Base-by-base conservation (phyloP, 1,140 invertebrate genomes). In the Drosophila pseudoananassae region DNA sequence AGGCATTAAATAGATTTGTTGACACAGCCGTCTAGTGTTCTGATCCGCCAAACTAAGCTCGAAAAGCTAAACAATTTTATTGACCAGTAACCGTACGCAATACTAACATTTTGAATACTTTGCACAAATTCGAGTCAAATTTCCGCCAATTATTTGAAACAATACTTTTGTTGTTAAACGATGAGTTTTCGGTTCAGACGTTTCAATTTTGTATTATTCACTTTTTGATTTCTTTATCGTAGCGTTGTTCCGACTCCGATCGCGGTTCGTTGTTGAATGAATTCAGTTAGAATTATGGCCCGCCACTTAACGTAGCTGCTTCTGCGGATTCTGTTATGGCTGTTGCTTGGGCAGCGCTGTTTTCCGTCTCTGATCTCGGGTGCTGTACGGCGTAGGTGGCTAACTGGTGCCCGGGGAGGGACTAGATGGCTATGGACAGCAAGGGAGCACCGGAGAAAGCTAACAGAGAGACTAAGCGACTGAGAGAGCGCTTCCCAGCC, bases 181-280 rank as follows among this genome's bases (percentile, higher is more conserved):
- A 27, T 27, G 5, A 6, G 5, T 14, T 1, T 29, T 25, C 27
- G 3, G 45, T 40, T 14, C 54, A 14, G 20, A 5, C 12, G 10
- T 54, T 55, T 60, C 29, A 54, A 23, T 58, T 68, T 12, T 27
- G 14, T 1, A 14, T 17, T 15, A 46, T 36, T 53, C 25, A 5
- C 20, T 33, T 55, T 51, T 56, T 14, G 15, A 61, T 69, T 54
- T 51, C 31, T 51, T 56, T 50, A 50, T 46, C 60, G 25, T 27
- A 27, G 63, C 75, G 81, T 65, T 70, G 83, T 82, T 69, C 58
- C 45, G 53, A 59, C 73, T 63, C 52, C 76, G 83, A 83, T 78
- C 83, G 83, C 83, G 83, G 66, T 36, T 66, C 56, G 56, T 53
- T 70, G 71, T 58, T 63, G 78, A 87, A 75, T 87, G 78, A 89